Evolutionary conservation across 2,888 invertebrate species (phyloP).

Genomic region (Drosophila testacea): DNA sequence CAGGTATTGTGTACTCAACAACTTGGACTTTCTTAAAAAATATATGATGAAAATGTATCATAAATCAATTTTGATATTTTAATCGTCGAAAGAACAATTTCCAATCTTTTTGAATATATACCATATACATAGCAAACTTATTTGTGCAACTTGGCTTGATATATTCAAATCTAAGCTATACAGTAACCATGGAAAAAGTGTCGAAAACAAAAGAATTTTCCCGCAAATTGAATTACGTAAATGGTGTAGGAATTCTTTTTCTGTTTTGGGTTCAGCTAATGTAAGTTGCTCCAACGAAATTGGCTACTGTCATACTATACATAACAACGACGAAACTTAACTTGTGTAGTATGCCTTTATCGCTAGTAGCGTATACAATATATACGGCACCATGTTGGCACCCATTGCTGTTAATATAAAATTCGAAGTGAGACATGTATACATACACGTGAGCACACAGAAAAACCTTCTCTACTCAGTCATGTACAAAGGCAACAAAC

Average conservation of each 20-base stretch:
- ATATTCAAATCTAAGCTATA: too few species aligned
- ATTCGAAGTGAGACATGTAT: conserved; percentile 37
- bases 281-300: background rate
- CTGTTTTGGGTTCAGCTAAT: background rate
- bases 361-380: conserved; percentile 51
- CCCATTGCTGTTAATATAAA: conserved; percentile 50
- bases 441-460: conserved; percentile 12
- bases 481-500: conserved; percentile 45
- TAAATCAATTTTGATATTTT: too few species aligned
- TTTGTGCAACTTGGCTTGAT: too few species aligned
- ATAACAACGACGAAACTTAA: conserved; percentile 9
- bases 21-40: background rate
- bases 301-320: background rate
- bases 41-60: background rate
- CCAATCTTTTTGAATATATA: background rate
- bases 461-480: conserved; percentile 22
- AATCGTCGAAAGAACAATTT: too few species aligned
- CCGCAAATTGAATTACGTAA: too few species aligned
- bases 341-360: conserved; percentile 19
- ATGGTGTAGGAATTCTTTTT: too few species aligned
- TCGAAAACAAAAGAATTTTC: too few species aligned
- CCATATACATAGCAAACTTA: too few species aligned
- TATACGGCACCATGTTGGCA: conserved; percentile 14
- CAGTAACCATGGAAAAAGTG: too few species aligned
- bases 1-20: conserved; percentile 44